Evolutionary conservation across 2,888 invertebrate species (phyloP).

Genomic region (Podabrus alpinus): DNA sequence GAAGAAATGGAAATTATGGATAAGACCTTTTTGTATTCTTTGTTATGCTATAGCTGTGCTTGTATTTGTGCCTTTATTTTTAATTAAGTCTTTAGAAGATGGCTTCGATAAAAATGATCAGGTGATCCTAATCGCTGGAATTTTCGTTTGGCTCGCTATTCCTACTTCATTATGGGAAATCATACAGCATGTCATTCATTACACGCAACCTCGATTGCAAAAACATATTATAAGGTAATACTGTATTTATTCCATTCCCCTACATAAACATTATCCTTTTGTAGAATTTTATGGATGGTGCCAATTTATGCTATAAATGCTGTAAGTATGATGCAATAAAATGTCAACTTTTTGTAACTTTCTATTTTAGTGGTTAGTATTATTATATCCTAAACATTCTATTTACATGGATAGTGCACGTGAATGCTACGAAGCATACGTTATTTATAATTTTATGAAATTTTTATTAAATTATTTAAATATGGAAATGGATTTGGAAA

Average conservation of each 20-base stretch:
- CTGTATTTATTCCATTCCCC: background rate
- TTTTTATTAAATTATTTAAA: conserved; percentile 90
- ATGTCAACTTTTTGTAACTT: background rate
- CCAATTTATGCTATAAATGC: conserved; percentile 95
- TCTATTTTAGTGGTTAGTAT: conserved; percentile 76
- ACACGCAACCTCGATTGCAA: conserved; percentile 88
- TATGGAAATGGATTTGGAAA: conserved; percentile 84
- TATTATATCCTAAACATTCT: conserved; percentile 83
- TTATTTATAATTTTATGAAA: conserved; percentile 97
- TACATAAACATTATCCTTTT: conserved; percentile 28
- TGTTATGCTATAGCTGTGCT: conserved; percentile 80
- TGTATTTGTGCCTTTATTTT: conserved; percentile 81
- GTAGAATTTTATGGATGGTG: conserved; percentile 94
- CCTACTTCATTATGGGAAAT: conserved; percentile 96
- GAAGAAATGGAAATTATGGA: conserved; percentile 84
- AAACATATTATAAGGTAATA: conserved; percentile 88
- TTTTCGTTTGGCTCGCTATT: conserved; percentile 88
- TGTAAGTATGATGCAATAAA: conserved; percentile 61
- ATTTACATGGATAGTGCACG: conserved; percentile 91
- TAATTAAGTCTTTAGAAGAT: conserved; percentile 79
- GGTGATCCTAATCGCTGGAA: conserved; percentile 82
- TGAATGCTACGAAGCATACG: conserved; percentile 97
- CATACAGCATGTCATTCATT: conserved; percentile 90
- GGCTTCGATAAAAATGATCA: conserved; percentile 79
- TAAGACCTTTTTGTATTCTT: conserved; percentile 80